A percentile compares a stretch with the other conserved stretches of the same genome.
These are phyloP conservation scores for Lydus trimaculatus DNA, from an alignment of 2,888 invertebrate genomes.

Conservation along the genomic window DNA sequence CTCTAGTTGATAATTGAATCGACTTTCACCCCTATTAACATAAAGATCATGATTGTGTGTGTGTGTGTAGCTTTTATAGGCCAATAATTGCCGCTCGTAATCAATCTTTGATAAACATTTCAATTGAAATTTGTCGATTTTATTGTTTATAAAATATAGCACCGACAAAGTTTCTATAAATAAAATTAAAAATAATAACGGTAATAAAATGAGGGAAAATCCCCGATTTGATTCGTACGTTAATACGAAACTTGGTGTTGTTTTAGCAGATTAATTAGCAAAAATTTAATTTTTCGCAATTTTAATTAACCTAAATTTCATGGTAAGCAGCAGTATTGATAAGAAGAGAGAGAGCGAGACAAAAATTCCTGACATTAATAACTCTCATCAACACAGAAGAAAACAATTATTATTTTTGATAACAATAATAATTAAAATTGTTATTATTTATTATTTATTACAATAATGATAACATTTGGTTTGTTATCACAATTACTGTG, in stretches of 20 bases:
- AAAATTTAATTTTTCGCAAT: neutral
- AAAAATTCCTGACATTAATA: neutral
- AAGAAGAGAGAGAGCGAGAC: neutral
- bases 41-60: neutral
- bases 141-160: neutral
- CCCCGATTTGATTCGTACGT: neutral
- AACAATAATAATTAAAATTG: slow-evolving; percentile 5
- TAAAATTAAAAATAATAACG: neutral
- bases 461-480: slow-evolving; percentile 6
- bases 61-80: slow-evolving; percentile 3
- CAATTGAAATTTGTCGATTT: neutral
- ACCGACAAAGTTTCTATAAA: neutral
- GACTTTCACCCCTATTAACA: slow-evolving; percentile 6
- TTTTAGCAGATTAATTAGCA: neutral
- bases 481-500: slow-evolving; percentile 1
- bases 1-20: neutral
- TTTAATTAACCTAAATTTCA: neutral
- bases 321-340: neutral
- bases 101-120: slow-evolving; percentile 6
- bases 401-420: slow-evolving; percentile 2
- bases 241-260: neutral
- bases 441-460: slow-evolving; percentile 5
- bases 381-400: neutral
- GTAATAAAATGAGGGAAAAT: neutral
- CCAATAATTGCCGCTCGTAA: neutral